Evolutionary conservation across 2,797 vertebrate genomes (phyloP).

Genomic region (Linurgus olivaceus): DNA sequence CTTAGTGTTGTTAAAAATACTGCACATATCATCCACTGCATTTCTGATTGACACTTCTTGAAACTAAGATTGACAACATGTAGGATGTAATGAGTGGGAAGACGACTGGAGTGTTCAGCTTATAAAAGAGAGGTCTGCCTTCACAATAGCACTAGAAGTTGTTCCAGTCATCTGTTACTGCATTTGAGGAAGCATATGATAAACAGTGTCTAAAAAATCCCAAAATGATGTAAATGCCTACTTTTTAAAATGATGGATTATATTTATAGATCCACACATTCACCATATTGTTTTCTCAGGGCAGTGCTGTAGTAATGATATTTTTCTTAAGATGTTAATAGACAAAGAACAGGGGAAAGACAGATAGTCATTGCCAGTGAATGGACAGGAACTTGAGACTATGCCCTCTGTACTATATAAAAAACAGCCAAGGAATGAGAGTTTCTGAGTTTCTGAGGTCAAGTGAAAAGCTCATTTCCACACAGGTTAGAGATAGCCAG

Average conservation of each 20-base stretch:
- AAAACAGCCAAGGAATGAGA: not conserved
- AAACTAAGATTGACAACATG: slow-evolving; percentile 62
- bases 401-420: not conserved
- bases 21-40: slow-evolving; percentile 17
- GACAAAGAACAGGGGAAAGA: not conserved
- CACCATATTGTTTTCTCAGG: not conserved
- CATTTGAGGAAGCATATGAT: slow-evolving; percentile 40
- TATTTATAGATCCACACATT: slow-evolving; percentile 11
- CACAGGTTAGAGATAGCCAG: not conserved
- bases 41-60: slow-evolving; percentile 51
- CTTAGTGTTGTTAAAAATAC: not conserved
- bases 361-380: not conserved
- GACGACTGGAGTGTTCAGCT: slow-evolving; percentile 34
- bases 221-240: not conserved
- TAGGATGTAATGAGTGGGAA: slow-evolving; percentile 65
- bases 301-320: not conserved
- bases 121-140: slow-evolving; percentile 36
- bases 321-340: not conserved
- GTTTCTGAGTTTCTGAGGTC: not conserved
- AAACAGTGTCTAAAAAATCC: slow-evolving; percentile 55
- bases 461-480: not conserved
- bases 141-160: slow-evolving; percentile 44
- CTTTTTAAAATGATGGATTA: slow-evolving; percentile 44
- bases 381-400: not conserved
- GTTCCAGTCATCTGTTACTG: slow-evolving; percentile 48